Evolutionary conservation across 2,888 invertebrate genomes (phyloP).

Genomic region (Luperina testacea): DNA sequence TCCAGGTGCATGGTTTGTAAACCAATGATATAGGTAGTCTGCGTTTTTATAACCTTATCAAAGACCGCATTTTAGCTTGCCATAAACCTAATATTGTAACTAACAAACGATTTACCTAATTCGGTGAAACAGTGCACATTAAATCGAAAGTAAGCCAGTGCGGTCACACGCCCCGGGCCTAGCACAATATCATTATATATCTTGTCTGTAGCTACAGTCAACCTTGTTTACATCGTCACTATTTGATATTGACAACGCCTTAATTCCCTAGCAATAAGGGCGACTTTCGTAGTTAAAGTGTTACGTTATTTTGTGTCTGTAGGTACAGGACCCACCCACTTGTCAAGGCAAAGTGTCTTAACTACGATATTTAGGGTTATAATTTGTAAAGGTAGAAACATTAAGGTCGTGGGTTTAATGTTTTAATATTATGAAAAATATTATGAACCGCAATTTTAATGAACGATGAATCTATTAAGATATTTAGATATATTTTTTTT

Average conservation of each 20-base stretch:
- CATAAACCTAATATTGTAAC: constrained; percentile 13
- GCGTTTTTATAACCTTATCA: background rate
- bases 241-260: background rate
- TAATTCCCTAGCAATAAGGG: background rate
- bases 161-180: constrained; percentile 50
- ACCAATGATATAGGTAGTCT: no score
- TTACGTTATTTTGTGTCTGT: background rate
- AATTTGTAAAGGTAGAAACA: constrained; percentile 25
- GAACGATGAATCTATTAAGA: background rate
- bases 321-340: constrained; percentile 40
- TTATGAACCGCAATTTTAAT: background rate
- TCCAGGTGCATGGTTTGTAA: no score
- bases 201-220: constrained; percentile 28
- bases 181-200: constrained; percentile 47
- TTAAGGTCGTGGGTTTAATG: background rate
- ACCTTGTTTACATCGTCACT: background rate
- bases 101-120: constrained; percentile 46
- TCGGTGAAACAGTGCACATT: constrained; percentile 15
- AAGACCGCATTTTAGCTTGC: background rate
- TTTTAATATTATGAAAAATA: background rate
- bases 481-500: background rate
- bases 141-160: constrained; percentile 44
- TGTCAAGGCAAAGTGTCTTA: constrained; percentile 47
- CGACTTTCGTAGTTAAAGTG: background rate
- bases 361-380: constrained; percentile 37